phyloP scores from a whole-genome alignment of 2,113 vertebrate genomes.

The Chroicocephalus ridibundus region DNA sequence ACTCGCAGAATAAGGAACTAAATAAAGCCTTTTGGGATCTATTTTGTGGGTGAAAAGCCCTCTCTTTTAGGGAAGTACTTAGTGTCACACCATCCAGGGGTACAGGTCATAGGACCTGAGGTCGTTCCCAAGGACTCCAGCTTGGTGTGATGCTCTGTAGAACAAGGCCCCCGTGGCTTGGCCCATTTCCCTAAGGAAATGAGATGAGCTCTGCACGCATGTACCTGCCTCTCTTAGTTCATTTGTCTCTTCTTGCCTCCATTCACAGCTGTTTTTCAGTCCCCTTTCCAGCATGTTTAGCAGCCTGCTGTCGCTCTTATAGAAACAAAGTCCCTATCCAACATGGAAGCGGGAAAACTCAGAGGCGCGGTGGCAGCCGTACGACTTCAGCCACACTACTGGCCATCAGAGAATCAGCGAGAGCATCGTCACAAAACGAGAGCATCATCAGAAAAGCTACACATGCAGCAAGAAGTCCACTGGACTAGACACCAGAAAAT shows the following conservation, averaged over 20 bases:
- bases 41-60: not conserved
- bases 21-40: not conserved
- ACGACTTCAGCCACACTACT: not conserved
- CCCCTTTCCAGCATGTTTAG: accelerated
- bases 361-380: accelerated
- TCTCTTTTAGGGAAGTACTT: not conserved
- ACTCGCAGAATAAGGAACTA: not conserved
- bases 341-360: accelerated
- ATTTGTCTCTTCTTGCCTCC: not conserved
- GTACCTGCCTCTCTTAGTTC: not conserved
- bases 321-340: not conserved
- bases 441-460: not conserved
- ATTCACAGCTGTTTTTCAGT: not conserved
- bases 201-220: accelerated
- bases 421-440: not conserved
- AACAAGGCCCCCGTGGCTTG: not conserved
- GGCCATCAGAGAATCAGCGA: not conserved
- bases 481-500: not conserved
- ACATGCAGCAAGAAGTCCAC: accelerated
- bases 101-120: not conserved
- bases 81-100: not conserved
- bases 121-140: not conserved
- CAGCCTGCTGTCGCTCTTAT: not conserved
- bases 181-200: not conserved
- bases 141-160: not conserved